Evolutionary conservation across 2,888 invertebrate genomes (phyloP), one percentile per base, ranked within the genome.

Genomic region (Laspeyria flexula): DNA sequence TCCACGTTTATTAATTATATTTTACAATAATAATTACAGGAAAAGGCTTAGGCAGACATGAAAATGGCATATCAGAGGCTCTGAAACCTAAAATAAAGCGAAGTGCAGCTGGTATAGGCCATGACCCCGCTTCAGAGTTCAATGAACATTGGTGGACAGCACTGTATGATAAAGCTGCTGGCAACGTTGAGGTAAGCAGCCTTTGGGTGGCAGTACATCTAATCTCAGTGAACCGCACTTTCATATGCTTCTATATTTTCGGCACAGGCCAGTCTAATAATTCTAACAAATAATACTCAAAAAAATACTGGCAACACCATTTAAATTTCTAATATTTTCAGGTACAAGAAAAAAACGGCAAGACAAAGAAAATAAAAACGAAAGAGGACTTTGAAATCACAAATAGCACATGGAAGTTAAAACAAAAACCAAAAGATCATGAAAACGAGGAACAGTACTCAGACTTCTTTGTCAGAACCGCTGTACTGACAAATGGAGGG

Each of bases 71-170:
- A 48, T 90, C 94, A 0, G 93, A 95, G 58, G 95, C 98, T 0
- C 73, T 98, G 0, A 97, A 96, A 80, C 96, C 97, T 0, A 96
- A 95, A 75, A 76, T 97, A 6, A 98, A 98, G 81, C 95, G 96
- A 53, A 96, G 98, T 73, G 95, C 93, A 9, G 83, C 94, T 0
- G 97, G 97, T 0, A 79, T 98, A 15, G 98, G 98, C 0, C 96
- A 96, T 65, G 95, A 96, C 77, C 89, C 93, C 1, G 95, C 95
- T 0, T 94, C 95, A 5, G 95, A 96, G 70, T 96, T 96, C 73
- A 96, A 95, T 0, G 95, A 96, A 62, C 96, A 96, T 67, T 98
- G 97, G 97, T 97, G 97, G 97, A 95, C 96, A 58, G 93, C 94
- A 7, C 90, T 96, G 6, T 97, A 95, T 73, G 95, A 97, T 73